A percentile compares a stretch with the other conserved stretches of the same genome.
Conservation (phyloP, 2,797 vertebrate species). For the Bradypodion pumilum region DNA sequence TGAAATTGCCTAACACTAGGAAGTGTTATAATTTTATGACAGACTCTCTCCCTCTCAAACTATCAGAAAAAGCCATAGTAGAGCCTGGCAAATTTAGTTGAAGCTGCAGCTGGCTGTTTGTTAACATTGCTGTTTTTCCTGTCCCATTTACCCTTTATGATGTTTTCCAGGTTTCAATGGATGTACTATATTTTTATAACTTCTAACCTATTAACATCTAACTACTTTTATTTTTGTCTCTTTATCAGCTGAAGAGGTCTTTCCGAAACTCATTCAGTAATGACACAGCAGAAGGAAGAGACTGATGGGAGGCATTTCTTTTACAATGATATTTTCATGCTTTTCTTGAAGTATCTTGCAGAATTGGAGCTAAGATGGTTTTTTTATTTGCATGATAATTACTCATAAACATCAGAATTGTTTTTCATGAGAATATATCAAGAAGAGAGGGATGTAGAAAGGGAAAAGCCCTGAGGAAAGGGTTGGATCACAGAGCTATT, state of each 20-base stretch:
- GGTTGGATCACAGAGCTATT: not conserved
- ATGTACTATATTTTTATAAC: not conserved
- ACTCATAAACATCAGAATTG: not conserved
- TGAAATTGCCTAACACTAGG: too few species aligned
- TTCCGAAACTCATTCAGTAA: slow-evolving; percentile 43
- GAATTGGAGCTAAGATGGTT: slow-evolving; percentile 8
- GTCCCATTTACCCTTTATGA: not conserved
- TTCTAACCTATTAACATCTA: not conserved
- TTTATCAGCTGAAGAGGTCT: slow-evolving; percentile 57
- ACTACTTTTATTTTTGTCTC: slow-evolving; percentile 3
- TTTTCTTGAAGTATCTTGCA: not conserved
- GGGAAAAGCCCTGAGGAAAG: not conserved
- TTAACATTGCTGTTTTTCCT: not conserved
- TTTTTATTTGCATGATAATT: not conserved
- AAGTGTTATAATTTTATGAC: too few species aligned
- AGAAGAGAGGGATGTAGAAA: not conserved
- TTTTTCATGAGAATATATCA: not conserved
- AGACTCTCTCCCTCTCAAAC: not conserved
- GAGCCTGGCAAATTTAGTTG: not conserved
- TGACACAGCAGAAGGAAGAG: slow-evolving; percentile 43
- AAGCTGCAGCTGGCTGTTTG: not conserved
- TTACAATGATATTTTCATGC: not conserved
- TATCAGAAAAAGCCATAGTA: not conserved
- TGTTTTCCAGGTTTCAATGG: not conserved
- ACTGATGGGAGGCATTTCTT: slow-evolving; percentile 4